Evolutionary conservation across 2,113 vertebrate genomes (phyloP).

Genomic region (Dromiciops gliroides): DNA sequence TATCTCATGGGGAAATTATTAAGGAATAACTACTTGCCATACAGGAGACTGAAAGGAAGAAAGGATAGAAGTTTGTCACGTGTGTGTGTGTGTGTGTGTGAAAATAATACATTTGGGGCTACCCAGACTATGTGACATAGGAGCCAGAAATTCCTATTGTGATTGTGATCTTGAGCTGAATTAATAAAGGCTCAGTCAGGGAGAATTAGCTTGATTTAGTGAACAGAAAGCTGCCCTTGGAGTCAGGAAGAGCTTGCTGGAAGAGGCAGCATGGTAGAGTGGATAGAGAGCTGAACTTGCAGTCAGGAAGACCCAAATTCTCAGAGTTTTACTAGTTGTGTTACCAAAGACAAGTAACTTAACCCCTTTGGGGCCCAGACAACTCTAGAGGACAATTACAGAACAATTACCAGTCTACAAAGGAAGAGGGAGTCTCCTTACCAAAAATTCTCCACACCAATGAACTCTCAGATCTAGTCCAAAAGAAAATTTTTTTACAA

Average conservation of each 20-base stretch:
- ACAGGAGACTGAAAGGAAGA: too few relatives aligned
- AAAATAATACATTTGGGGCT: background rate
- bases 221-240: background rate
- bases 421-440: background rate
- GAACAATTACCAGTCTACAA: background rate
- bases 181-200: background rate
- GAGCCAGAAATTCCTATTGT: background rate
- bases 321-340: background rate
- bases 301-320: background rate
- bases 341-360: background rate
- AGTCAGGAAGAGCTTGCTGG: background rate
- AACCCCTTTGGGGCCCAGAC: background rate
- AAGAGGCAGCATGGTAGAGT: background rate
- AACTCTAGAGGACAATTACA: background rate
- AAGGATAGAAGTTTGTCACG: too few relatives aligned
- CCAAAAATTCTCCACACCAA: background rate
- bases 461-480: background rate
- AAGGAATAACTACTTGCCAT: too few relatives aligned
- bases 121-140: background rate
- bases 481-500: background rate
- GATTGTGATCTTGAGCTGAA: background rate
- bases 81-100: too few relatives aligned
- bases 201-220: background rate
- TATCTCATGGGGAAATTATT: background rate
- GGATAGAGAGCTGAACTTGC: background rate